Base-by-base conservation (phyloP, 2,797 vertebrate species). In the Leptoclinus maculatus region DNA sequence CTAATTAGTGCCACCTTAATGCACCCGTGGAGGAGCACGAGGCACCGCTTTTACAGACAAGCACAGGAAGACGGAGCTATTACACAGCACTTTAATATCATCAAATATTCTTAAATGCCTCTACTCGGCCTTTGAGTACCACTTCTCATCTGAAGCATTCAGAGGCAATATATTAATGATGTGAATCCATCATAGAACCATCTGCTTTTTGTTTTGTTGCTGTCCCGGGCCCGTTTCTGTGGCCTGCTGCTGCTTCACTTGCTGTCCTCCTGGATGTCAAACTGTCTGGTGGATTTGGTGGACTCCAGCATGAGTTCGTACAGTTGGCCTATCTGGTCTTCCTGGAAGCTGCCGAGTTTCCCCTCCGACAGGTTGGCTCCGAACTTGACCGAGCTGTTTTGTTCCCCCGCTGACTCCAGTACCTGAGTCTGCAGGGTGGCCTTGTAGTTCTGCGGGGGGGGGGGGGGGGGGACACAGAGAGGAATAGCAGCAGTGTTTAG, bases 231-330 rank as follows among this genome's bases (percentile, higher is more conserved):
- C 6, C 25, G 3, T 29, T 36, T 19, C 36, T 7, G 43, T 3
- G 21, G 7, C 6, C 16, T 0, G n/a, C 17, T 0, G n/a, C 17
- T 0, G 10, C 4, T 43, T 93, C 84, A 94, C 62, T 94, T 93
- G 34, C 43, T 23, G 17, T 95, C 93, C 51, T 96, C 95, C 63
- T 94, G 94, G 89, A 97, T 79, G 51, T 94, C 73, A 81, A 96
- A 95, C 87, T 97, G 96, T 69, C 83, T 88, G 79, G 86, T 96
- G 79, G 96, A 93, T 91, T 97, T 98, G 73, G 96, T 97, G 76
- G 97, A 90, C 71, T 98, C 97, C 0, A 95, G 93, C 98, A 99
- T 97, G 71, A 99, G 95, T 84, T 98, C 96, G 29, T 97, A 96
- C 80, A 99, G 94, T 78, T 99, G 97, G 60, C 97, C 95, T 1